phyloP scores from a whole-genome alignment of 2,888 invertebrate species.

The Aleiodes testaceus region DNA sequence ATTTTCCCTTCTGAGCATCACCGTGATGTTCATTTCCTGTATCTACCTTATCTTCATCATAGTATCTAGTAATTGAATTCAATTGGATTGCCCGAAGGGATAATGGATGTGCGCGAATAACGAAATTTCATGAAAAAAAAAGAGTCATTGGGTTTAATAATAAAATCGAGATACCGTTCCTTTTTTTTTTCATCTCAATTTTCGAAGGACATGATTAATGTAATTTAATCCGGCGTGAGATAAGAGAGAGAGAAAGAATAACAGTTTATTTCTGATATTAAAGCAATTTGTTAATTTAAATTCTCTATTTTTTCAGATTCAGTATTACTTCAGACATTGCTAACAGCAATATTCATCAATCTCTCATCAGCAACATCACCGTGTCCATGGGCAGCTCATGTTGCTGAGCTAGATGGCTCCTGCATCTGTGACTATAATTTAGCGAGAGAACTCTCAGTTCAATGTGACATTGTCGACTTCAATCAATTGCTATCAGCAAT shows the following conservation, averaged over 20 bases:
- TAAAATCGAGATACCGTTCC: no score
- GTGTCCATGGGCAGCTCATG: slow-evolving; percentile 88
- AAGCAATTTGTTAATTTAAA: background rate
- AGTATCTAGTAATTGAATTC: no score
- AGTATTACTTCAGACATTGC: slow-evolving; percentile 53
- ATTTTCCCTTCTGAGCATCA: slow-evolving; percentile 15
- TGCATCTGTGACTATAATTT: slow-evolving; percentile 92
- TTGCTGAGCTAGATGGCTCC: slow-evolving; percentile 84
- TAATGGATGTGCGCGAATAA: no score
- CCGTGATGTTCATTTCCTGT: slow-evolving; percentile 1
- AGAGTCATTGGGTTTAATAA: no score
- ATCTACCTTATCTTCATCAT: no score
- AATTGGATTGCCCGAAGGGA: no score
- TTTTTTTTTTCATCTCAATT: no score
- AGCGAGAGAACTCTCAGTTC: slow-evolving; percentile 88
- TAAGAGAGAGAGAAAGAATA: no score
- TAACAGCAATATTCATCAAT: slow-evolving; percentile 52
- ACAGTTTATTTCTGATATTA: no score
- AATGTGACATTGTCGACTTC: slow-evolving; percentile 93
- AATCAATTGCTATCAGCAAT: slow-evolving; percentile 82
- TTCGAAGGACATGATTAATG: no score
- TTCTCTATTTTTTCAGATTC: slow-evolving; percentile 29
- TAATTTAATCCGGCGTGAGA: no score
- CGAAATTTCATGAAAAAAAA: no score
- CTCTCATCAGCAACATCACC: slow-evolving; percentile 75